phyloP scores from a whole-genome alignment of 2,113 vertebrate species.

The Elanus axillaris region DNA sequence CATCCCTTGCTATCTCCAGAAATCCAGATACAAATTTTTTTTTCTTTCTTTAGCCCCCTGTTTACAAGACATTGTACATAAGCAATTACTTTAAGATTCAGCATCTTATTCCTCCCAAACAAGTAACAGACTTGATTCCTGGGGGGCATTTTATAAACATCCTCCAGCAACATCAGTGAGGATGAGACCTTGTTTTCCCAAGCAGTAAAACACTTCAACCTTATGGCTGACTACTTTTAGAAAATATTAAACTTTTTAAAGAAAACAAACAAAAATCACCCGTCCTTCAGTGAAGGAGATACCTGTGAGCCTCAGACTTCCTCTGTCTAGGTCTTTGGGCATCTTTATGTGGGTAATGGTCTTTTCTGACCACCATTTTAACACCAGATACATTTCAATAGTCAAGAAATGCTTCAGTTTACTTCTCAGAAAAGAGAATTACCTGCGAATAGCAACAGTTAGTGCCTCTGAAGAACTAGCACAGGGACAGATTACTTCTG shows the following conservation, averaged over 20 bases:
- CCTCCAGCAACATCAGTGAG: background rate
- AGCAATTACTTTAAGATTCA: background rate
- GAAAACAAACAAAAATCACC: background rate
- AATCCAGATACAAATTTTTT: background rate
- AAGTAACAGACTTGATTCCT: background rate
- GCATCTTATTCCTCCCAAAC: background rate
- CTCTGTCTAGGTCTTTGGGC: background rate
- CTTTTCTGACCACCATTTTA: background rate
- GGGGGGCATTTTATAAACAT: background rate
- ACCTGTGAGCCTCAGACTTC: background rate
- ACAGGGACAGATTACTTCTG: constrained; percentile 95
- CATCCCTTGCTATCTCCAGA: background rate
- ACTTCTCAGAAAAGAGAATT: background rate
- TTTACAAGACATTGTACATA: background rate
- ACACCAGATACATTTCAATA: background rate
- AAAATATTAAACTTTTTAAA: background rate
- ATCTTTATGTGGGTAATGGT: background rate
- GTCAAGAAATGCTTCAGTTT: background rate
- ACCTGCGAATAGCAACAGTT: constrained; percentile 95
- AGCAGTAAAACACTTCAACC: background rate
- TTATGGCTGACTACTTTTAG: background rate
- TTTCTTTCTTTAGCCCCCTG: background rate
- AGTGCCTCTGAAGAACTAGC: constrained; percentile 90
- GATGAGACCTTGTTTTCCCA: background rate
- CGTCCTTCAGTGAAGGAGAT: background rate